Evolutionary conservation across 2,888 invertebrate species (phyloP).

Genomic region (Tetragnatha montana): DNA sequence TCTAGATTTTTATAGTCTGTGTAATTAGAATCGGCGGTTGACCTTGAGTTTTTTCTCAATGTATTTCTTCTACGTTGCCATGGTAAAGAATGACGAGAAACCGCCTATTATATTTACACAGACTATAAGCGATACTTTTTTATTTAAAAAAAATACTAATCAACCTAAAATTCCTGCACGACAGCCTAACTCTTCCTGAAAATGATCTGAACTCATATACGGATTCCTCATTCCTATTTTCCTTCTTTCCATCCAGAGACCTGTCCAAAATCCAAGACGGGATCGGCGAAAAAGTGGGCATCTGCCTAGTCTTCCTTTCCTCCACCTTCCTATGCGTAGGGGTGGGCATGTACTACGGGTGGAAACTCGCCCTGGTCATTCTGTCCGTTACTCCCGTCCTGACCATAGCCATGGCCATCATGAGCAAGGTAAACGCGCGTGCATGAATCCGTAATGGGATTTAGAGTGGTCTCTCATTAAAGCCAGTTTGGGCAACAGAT

Average conservation of each 20-base stretch:
- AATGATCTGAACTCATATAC: too few species aligned
- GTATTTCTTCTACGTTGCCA: too few species aligned
- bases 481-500: background rate
- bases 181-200: too few species aligned
- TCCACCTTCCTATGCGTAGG: conserved; percentile 83
- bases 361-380: conserved; percentile 87
- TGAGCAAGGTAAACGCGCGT: conserved; percentile 80
- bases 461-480: background rate
- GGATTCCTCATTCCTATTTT: background rate
- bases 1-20: too few species aligned
- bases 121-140: too few species aligned
- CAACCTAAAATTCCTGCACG: too few species aligned
- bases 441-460: background rate
- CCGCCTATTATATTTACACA: too few species aligned
- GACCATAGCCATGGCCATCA: conserved; percentile 84
- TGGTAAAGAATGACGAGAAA: too few species aligned
- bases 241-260: conserved; percentile 37
- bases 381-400: conserved; percentile 85
- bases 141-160: too few species aligned
- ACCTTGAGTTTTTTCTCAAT: too few species aligned
- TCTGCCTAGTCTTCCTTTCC: conserved; percentile 83
- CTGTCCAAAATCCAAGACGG: conserved; percentile 87
- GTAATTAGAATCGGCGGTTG: too few species aligned
- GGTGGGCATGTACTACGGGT: conserved; percentile 85
- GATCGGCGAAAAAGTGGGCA: conserved; percentile 87